These are phyloP conservation scores for Tupaia tana DNA, from an alignment of 2,113 vertebrate species.

Conservation along the genomic window DNA sequence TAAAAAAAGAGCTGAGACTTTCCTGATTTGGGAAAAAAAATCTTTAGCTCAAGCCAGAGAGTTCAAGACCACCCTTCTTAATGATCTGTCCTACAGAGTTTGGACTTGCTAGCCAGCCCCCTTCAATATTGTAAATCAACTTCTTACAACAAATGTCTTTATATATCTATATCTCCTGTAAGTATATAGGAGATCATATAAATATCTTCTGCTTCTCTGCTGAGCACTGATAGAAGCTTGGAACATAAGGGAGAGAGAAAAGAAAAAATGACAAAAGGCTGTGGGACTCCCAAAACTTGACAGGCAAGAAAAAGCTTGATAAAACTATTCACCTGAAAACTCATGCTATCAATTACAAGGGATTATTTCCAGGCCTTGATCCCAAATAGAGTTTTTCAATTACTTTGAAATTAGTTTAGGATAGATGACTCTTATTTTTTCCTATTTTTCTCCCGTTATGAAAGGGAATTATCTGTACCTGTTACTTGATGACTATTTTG, in stretches of 20 bases:
- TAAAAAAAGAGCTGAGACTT: not conserved
- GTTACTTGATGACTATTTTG: not conserved
- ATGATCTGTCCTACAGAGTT: not conserved
- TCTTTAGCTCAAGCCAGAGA: not conserved
- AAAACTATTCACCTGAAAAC: not conserved
- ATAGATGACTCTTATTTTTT: not conserved
- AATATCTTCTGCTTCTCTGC: not conserved
- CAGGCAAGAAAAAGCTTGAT: not conserved
- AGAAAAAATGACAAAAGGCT: not conserved
- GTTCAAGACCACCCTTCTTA: no score
- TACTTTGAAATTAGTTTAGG: not conserved
- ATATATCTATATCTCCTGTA: not conserved
- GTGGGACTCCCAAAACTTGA: not conserved
- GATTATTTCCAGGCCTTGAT: not conserved
- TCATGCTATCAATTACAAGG: not conserved
- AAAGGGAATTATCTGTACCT: not conserved
- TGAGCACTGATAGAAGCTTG: not conserved
- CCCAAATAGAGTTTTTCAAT: not conserved
- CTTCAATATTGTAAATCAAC: not conserved
- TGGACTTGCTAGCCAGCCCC: not conserved
- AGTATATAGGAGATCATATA: not conserved
- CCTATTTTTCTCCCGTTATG: not conserved
- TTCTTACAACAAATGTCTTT: not conserved
- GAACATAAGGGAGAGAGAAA: not conserved
- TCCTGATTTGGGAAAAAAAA: not conserved